These are phyloP conservation scores for Congeria kusceri DNA, from an alignment of 2,888 invertebrate genomes.

Conservation along the genomic window DNA sequence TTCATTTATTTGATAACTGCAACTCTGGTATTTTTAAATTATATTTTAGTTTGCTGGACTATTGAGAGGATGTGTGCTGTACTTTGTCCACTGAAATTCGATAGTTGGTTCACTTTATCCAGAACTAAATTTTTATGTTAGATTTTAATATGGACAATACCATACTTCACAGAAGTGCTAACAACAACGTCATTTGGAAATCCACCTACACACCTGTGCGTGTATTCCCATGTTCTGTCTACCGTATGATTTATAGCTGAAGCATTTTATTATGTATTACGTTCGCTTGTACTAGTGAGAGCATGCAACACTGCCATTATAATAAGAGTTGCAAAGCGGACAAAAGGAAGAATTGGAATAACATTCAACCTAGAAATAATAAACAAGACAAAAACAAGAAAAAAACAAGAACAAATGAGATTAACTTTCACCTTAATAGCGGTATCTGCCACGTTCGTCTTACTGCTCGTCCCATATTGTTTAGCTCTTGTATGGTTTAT, in stretches of 20 bases:
- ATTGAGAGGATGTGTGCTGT: conserved; percentile 37
- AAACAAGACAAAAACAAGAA: too few species aligned
- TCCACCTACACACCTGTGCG: neutral
- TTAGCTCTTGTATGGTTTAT: neutral
- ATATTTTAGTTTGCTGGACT: conserved; percentile 26
- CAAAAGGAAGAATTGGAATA: conserved; percentile 15
- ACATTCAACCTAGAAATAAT: conserved; percentile 11
- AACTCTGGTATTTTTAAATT: conserved; percentile 16
- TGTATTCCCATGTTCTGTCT: conserved; percentile 6
- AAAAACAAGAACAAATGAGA: conserved; percentile 14
- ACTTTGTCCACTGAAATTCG: conserved; percentile 26
- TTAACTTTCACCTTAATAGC: conserved; percentile 22
- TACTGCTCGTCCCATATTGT: conserved; percentile 29
- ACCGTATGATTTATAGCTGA: conserved; percentile 16
- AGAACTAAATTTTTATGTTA: too few species aligned
- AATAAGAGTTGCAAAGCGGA: neutral
- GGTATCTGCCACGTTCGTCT: conserved; percentile 10
- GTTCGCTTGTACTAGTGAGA: conserved; percentile 12
- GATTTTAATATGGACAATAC: conserved; percentile 7
- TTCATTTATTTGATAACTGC: neutral
- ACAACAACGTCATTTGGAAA: neutral
- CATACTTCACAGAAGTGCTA: neutral
- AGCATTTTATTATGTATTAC: conserved; percentile 24
- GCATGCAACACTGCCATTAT: conserved; percentile 24
- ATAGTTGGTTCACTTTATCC: too few species aligned